phyloP scores from a whole-genome alignment of 92 coral and sea anemone species.

The Siderastrea siderea region DNA sequence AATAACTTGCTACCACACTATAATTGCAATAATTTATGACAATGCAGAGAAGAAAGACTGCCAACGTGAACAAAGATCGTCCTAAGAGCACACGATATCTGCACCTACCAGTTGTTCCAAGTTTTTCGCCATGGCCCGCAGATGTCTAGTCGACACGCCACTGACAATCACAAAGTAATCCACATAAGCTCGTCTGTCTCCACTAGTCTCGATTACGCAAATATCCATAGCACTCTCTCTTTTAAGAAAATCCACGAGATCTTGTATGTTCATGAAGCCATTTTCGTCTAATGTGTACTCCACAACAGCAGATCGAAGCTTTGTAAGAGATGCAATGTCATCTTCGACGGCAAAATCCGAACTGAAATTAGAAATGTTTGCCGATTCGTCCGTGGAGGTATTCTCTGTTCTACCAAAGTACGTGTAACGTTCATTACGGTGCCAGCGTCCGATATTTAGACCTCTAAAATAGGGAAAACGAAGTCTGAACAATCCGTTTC shows the following conservation, averaged over 20 bases:
- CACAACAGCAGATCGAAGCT: not conserved
- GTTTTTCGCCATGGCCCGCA: conserved; percentile 95
- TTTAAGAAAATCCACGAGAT: conserved; percentile 78
- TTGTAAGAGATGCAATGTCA: not conserved
- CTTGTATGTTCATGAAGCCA: conserved; percentile 76
- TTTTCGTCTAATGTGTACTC: conserved; percentile 48
- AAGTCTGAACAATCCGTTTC: not conserved
- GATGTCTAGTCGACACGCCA: conserved; percentile 91
- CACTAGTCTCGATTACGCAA: conserved; percentile 88
- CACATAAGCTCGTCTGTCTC: conserved; percentile 86
- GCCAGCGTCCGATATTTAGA: not conserved
- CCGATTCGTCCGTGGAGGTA: not conserved
- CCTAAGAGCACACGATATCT: not conserved
- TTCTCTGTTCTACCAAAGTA: not conserved
- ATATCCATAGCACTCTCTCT: conserved; percentile 89
- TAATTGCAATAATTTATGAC: too few relatives aligned
- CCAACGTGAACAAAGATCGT: not conserved
- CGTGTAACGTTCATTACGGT: not conserved
- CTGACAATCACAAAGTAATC: conserved; percentile 96
- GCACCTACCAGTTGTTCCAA: conserved; percentile 86
- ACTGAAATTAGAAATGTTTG: not conserved
- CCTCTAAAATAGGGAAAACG: not conserved
- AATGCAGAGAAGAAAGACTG: too few relatives aligned
- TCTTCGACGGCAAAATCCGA: not conserved
- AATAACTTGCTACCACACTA: too few relatives aligned